A percentile compares a stretch with the other conserved stretches of the same genome.
These are phyloP conservation scores for Synodontis membranacea DNA, from an alignment of 2,113 vertebrate species.

Conservation along the genomic window DNA sequence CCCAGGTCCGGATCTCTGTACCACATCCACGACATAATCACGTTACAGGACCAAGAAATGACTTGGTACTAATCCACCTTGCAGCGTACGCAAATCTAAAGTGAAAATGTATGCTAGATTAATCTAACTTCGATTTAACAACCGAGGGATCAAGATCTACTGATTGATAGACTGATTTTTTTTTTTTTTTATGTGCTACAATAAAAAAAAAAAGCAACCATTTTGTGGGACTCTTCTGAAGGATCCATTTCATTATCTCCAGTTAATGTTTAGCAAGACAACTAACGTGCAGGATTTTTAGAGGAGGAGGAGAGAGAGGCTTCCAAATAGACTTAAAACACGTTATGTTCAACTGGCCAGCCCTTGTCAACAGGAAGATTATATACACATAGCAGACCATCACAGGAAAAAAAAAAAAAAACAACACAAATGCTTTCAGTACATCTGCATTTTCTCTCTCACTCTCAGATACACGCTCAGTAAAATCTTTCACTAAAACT, in stretches of 20 bases:
- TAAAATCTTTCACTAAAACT: not conserved
- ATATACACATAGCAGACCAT: slow-evolving; percentile 41
- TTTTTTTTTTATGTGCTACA: not conserved
- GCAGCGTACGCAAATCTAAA: not conserved
- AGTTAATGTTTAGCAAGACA: no score
- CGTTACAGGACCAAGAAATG: not conserved
- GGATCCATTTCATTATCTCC: not conserved
- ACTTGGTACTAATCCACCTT: not conserved
- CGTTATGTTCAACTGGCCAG: slow-evolving; percentile 61
- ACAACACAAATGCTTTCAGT: slow-evolving; percentile 52
- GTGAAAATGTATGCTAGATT: not conserved
- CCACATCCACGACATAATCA: not conserved
- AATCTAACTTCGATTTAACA: not conserved
- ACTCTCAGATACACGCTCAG: not conserved
- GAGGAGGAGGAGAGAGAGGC: not conserved
- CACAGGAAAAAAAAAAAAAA: slow-evolving; percentile 58
- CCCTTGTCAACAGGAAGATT: slow-evolving; percentile 53
- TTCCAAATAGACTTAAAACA: not conserved
- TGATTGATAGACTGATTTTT: no score
- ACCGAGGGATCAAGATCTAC: not conserved
- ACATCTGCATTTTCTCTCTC: slow-evolving; percentile 5
- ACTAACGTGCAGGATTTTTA: not conserved
- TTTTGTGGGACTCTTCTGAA: not conserved
- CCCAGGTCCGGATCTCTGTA: not conserved
- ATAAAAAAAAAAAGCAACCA: not conserved